Conservation (phyloP, 2,797 vertebrate species). For the Anguilla megastoma region DNA sequence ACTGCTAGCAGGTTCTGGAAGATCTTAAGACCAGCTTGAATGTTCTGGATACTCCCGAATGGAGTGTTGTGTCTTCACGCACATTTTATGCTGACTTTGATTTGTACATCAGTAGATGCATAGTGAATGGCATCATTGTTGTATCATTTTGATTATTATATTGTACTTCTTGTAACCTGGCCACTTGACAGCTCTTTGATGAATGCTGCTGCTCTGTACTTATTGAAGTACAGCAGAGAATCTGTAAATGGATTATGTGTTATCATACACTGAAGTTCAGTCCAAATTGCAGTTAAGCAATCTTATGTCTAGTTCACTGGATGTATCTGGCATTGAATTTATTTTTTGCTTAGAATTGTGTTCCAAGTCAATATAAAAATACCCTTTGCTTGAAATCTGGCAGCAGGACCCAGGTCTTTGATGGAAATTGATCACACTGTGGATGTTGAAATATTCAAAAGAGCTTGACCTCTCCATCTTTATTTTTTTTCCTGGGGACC, state of each 20-base stretch:
- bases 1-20: background rate
- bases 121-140: background rate
- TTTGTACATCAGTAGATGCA: background rate
- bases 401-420: background rate
- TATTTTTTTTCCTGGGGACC: background rate
- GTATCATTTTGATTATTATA: background rate
- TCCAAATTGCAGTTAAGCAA: slow-evolving; percentile 9
- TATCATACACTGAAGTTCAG: background rate
- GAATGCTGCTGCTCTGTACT: background rate
- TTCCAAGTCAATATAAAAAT: slow-evolving; percentile 2
- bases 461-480: background rate
- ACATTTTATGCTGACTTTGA: background rate
- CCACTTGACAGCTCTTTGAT: background rate
- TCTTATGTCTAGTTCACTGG: background rate
- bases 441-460: background rate
- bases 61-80: background rate
- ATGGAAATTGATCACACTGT: background rate
- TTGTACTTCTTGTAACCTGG: background rate
- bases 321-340: slow-evolving; percentile 2
- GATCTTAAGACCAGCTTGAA: background rate
- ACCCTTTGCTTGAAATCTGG: slow-evolving; percentile 5
- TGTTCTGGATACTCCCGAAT: background rate
- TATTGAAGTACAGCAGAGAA: background rate
- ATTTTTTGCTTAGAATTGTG: background rate
- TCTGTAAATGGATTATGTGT: background rate